Evolutionary conservation across 2,113 vertebrate species (phyloP), one percentile per base, ranked within the genome.

Genomic region (Tupaia chinensis): DNA sequence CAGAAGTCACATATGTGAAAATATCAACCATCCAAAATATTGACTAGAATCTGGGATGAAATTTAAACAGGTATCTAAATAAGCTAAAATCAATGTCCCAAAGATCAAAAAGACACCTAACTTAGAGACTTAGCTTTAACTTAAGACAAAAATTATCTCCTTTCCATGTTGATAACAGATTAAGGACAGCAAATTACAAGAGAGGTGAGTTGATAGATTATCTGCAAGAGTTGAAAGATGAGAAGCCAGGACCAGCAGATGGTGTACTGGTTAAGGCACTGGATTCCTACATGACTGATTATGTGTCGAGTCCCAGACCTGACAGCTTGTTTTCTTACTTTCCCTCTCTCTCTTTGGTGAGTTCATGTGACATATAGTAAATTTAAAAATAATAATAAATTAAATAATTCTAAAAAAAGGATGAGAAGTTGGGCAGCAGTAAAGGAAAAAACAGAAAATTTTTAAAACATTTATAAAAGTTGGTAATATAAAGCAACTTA

Each of bases 131-230:
- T 91, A 68, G 44, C 9, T 76, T 83, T 78, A 78, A 78, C 16
- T 81, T 93, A 72, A 85, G 32, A 44, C 44, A 60, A 34, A 27
- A 85, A 53, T 86, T 86, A 94, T 77, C 80, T 89, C 2, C 56
- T 86, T 91, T 95, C 63, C 78, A 34, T 81, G 44, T 81, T 70
- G 70, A 89, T 66, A 80, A 89, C 32, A 89, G 63, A 44, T 79
- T 65, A 89, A n/a, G 83, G 82, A 81, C 44, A 85, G 69, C 23
- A 61, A 86, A 25, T 81, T 73, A 34, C 69, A 54, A 83, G 93
- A 63, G 32, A 65, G 44, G 12, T 44, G 4, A 23, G 14, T 86
- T 92, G 15, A 80, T 22, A 92, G 27, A 79, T 90, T 92, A 92
- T 69, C 14, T 79, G 76, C 53, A 93, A 93, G 68, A 20, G 23